These are phyloP conservation scores for Bradypodion ventrale DNA, from an alignment of 2,797 vertebrate species.

Conservation along the genomic window DNA sequence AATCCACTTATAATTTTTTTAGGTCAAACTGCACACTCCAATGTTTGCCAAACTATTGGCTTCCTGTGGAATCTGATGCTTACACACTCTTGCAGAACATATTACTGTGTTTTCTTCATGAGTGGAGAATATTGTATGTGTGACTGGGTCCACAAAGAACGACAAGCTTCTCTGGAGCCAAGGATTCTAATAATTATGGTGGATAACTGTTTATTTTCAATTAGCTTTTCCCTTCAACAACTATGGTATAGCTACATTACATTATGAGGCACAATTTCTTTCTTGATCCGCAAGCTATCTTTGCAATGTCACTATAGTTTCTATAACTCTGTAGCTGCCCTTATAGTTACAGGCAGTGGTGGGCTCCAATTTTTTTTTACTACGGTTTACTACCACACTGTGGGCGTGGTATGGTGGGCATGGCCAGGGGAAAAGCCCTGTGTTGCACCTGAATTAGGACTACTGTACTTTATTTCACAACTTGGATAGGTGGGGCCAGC, in stretches of 20 bases:
- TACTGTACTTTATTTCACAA: no score
- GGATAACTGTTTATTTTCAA: not conserved
- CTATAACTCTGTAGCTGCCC: no score
- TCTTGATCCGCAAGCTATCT: no score
- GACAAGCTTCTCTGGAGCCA: not conserved
- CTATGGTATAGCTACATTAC: not conserved
- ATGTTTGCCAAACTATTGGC: not conserved
- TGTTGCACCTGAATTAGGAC: no score
- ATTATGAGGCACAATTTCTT: not conserved
- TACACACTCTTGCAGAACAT: not conserved
- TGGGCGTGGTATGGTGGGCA: no score
- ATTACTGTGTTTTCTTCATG: not conserved
- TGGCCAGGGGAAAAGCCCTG: no score
- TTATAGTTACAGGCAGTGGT: no score
- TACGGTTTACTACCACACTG: no score
- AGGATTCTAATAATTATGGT: no score
- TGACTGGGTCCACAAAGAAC: not conserved
- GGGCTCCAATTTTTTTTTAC: no score
- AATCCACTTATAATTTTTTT: conserved; percentile 6
- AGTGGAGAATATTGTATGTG: not conserved
- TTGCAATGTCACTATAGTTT: no score
- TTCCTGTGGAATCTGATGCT: not conserved
- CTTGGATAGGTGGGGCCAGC: no score
- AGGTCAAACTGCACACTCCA: not conserved
- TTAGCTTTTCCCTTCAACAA: not conserved